Evolutionary conservation across 2,888 invertebrate species (phyloP), one percentile per base, ranked within the genome.

Genomic region (Gnatocerus cornutus): DNA sequence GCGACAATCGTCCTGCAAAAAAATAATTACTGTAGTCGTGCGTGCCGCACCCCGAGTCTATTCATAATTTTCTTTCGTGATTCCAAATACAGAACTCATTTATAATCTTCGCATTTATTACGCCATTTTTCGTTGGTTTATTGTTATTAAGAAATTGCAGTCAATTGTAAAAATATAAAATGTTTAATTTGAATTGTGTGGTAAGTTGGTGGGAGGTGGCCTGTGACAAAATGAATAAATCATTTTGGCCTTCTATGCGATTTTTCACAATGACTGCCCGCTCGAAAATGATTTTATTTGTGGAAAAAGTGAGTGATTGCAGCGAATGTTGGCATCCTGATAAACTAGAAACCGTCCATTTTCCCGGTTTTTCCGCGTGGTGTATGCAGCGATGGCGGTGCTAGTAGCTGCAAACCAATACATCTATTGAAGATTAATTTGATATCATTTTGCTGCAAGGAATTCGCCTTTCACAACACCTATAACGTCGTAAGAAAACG

Each of bases 401-500:
- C 65, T 69, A 69, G 64, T 37, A 45, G 58, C 65, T 59, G 69
- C 39, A 61, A 59, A 69, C 65, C 59, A 69, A 56, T 56, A 55
- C 37, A 66, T 69, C 67, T 62, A 70, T 70, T 70, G 48, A 62
- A 70, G 71, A 71, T 71, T 68, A 71, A 71, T 68, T 68, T 67
- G 71, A 71, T 71, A 71, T 68, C 63, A 71, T 63, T 71, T 67
- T 52, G 70, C 70, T 67, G 45, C 61, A 46, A 71, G 68, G 71
- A 68, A 71, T 71, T 71, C 53, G 63, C 67, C 68, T 71, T 71
- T 68, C 71, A 71, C 71, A 71, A 68, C 63, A 71, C 68, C 70
- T 67, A 70, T 70, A 70, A 70, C 61, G 63, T 66, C 70, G 29
- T 56, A 70, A 70, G 70, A 70, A 70, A 70, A 66, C 70, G 70